Percentiles rank a stretch among this genome's conserved stretches.
These are phyloP conservation scores for Ptilonorhynchus violaceus DNA, from an alignment of 2,113 vertebrate genomes.

Conservation along the genomic window DNA sequence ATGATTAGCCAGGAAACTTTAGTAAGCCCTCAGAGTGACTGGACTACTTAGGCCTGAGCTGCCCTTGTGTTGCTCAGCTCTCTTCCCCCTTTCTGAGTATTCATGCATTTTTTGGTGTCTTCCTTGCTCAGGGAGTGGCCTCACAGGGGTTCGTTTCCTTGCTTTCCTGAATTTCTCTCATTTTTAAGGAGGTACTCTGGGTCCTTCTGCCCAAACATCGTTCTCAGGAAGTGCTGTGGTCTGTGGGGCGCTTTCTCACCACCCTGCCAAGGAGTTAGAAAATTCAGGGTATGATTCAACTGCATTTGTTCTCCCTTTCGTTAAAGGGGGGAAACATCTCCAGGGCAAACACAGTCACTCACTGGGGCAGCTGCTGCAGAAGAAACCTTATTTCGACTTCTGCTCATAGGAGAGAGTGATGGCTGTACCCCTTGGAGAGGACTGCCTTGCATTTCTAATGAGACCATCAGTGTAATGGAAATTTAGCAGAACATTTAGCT, in stretches of 20 bases:
- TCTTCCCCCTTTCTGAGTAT: background rate
- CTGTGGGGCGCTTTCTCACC: background rate
- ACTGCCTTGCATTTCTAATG: constrained; percentile 34
- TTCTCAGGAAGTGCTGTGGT: background rate
- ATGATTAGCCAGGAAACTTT: constrained; percentile 26
- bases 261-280: background rate
- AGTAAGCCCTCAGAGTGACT: constrained; percentile 5
- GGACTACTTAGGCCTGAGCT: background rate
- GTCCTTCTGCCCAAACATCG: background rate
- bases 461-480: background rate
- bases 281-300: background rate
- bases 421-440: background rate
- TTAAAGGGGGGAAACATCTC: background rate
- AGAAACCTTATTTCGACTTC: constrained; percentile 4
- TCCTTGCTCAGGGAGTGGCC: background rate
- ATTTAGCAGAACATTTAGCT: constrained; percentile 8
- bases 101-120: background rate
- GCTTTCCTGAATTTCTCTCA: background rate
- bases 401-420: background rate
- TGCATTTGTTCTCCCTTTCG: background rate
- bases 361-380: background rate
- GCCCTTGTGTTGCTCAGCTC: background rate
- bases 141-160: background rate
- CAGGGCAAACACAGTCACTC: rapidly evolving
- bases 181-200: background rate